Evolutionary conservation across 2,888 invertebrate genomes (phyloP), one percentile per base, ranked within the genome.

Genomic region (Thera britannica): DNA sequence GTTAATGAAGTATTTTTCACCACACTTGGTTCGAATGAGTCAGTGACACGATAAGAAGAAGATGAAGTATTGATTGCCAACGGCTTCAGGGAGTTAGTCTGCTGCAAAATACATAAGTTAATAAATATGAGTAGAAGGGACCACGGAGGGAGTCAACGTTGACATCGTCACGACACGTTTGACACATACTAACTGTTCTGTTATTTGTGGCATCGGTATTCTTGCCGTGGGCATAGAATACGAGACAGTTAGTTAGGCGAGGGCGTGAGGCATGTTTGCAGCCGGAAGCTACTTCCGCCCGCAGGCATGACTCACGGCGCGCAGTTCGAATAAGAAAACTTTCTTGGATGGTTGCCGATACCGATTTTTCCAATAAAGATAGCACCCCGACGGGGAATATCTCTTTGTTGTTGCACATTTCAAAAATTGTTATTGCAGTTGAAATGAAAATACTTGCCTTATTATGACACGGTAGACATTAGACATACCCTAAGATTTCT

Each of bases 221-320:
- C 35, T 59, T 56, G 38, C 49, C 12, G 48, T 36, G 9, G 51
- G 4, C 55, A 62, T 49, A 52, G 76, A 80, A 81, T 80, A 66
- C 35, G 35, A 4, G 36, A 51, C 8, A 62, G 58, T 62, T 58
- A 59, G 62, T 65, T 61, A 3, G 77, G 76, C 67, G 11, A 62
- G 65, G 66, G 64, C 73, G 75, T 70, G 77, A 71, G 72, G 73
- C 80, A 73, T 79, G 80, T 73, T 75, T 72, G 74, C 56, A 72
- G 72, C 83, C 84, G 87, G 87, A 87, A 86, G 83, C 64, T 72
- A 74, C 83, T 84, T 87, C 88, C 88, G 85, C 72, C 74, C 72
- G 68, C 67, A 70, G 64, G 70, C 75, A 65, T 79, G 79, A 75
- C 64, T 79, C 76, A 78, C 73, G 72, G 69, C 62, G 70, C 58